Evolutionary conservation across 2,797 vertebrate genomes (phyloP).

Genomic region (Lutjanus campechanus): DNA sequence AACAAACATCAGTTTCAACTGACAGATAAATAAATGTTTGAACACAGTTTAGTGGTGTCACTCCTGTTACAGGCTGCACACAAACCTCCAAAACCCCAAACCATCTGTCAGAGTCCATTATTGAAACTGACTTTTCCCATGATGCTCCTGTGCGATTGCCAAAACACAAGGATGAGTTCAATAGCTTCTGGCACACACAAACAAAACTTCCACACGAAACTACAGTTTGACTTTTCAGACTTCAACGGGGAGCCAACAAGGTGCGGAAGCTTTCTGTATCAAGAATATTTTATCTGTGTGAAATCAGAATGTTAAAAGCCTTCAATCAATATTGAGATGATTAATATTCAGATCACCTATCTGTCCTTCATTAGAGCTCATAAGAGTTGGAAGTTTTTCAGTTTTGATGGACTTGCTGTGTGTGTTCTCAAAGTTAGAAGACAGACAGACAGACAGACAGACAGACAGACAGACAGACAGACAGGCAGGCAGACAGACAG

Average conservation of each 20-base stretch:
- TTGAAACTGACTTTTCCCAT: slow-evolving; percentile 19
- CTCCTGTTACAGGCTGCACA: neutral
- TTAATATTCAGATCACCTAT: slow-evolving; percentile 17
- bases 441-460: slow-evolving; percentile 5
- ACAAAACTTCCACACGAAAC: neutral
- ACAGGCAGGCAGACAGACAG: slow-evolving; percentile 5
- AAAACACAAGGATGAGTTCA: neutral
- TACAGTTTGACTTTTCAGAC: neutral
- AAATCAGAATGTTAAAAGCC: neutral
- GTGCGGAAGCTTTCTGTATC: neutral
- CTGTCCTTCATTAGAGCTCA: slow-evolving; percentile 6
- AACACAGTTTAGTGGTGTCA: neutral
- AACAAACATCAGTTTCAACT: neutral
- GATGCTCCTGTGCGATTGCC: slow-evolving; percentile 4
- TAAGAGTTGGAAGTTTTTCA: neutral
- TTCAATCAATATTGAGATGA: neutral
- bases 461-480: neutral
- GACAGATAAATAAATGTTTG: neutral
- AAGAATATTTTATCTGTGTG: neutral
- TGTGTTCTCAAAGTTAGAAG: slow-evolving; percentile 3
- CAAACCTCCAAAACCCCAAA: neutral
- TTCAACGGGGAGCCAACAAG: neutral
- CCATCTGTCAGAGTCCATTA: slow-evolving; percentile 3
- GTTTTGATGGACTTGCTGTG: neutral
- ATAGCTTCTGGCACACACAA: neutral